Conservation (phyloP, 2,797 vertebrate genomes). For the Intellagama lesueurii region DNA sequence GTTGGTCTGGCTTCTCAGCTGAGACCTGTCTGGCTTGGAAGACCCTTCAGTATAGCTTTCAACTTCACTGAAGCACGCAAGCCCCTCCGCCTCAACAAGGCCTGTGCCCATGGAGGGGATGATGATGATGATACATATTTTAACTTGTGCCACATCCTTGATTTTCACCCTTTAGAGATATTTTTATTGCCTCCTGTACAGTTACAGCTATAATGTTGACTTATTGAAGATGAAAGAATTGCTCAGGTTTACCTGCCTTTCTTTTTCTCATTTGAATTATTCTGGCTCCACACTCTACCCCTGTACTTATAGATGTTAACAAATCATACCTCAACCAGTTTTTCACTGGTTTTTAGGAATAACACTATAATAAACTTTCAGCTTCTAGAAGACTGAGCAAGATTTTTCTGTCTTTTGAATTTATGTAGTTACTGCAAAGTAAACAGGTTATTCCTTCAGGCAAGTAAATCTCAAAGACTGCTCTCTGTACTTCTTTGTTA, state of each 20-base stretch:
- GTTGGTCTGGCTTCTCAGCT: no score
- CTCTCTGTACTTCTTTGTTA: neutral
- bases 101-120: no score
- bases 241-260: neutral
- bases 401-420: neutral
- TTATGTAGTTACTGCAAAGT: conserved; percentile 12
- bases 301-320: no score
- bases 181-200: neutral
- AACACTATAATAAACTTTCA: neutral
- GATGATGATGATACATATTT: no score
- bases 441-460: conserved; percentile 27
- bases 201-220: neutral
- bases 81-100: no score
- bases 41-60: no score
- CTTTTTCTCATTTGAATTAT: neutral
- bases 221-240: neutral
- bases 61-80: no score
- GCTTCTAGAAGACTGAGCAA: neutral
- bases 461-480: neutral
- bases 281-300: no score
- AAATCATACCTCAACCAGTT: neutral
- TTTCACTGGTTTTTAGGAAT: neutral
- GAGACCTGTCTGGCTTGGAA: no score
- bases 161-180: neutral
- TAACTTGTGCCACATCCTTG: no score